Evolutionary conservation across 2,888 invertebrate species (phyloP).

Genomic region (Panorpa germanica): DNA sequence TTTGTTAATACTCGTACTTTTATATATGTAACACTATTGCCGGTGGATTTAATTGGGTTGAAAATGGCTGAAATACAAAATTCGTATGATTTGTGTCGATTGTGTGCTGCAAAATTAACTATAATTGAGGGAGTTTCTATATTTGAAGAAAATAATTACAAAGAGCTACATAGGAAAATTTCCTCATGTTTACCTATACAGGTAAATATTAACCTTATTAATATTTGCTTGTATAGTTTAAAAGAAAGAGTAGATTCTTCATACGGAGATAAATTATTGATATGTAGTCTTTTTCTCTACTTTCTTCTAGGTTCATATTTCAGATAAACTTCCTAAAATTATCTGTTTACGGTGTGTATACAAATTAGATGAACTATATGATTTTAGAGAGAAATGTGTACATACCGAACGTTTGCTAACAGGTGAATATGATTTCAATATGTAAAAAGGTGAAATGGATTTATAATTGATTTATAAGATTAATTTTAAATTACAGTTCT

Average conservation of each 20-base stretch:
- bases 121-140: conserved; percentile 25
- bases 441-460: too few species aligned
- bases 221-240: too few species aligned
- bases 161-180: conserved; percentile 35
- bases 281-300: background rate
- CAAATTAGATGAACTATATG: conserved; percentile 32
- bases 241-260: too few species aligned
- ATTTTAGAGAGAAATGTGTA: conserved; percentile 32
- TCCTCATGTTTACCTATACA: conserved; percentile 33
- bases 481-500: background rate
- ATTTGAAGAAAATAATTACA: conserved; percentile 27
- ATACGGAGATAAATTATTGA: too few species aligned
- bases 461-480: background rate
- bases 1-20: too few species aligned
- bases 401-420: conserved; percentile 30
- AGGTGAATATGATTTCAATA: too few species aligned
- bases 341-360: conserved; percentile 34
- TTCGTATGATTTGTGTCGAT: conserved; percentile 24
- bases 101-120: conserved; percentile 25
- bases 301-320: conserved; percentile 27
- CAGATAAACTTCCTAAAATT: conserved; percentile 35
- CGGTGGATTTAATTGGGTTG: too few species aligned
- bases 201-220: conserved; percentile 19
- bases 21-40: too few species aligned
- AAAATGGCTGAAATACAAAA: too few species aligned